These are phyloP conservation scores for Phyllostomus discolor DNA, from an alignment of 2,113 vertebrate species.

Conservation along the genomic window DNA sequence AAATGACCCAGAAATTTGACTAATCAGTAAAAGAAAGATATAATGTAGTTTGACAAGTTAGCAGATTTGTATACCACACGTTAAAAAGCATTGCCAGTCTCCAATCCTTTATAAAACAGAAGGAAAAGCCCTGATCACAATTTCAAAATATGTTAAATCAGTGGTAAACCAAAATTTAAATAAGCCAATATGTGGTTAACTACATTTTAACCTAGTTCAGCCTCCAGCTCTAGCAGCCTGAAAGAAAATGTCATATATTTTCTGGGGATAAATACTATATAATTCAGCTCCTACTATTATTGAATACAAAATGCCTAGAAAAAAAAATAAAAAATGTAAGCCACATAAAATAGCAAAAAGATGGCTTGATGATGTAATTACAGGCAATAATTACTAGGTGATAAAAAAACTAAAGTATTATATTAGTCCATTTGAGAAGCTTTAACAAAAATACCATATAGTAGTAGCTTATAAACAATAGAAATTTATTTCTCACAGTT, in stretches of 20 bases:
- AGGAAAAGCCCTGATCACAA: neutral
- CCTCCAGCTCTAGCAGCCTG: neutral
- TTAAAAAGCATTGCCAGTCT: neutral
- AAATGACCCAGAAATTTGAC: neutral
- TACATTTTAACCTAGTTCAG: neutral
- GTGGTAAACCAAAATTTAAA: neutral
- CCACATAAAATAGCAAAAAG: neutral
- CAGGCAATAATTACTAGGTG: neutral
- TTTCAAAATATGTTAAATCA: neutral
- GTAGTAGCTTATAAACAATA: too few relatives aligned
- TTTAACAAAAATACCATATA: neutral
- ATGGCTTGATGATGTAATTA: neutral
- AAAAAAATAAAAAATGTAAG: neutral
- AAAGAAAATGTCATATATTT: neutral
- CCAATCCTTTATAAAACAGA: neutral
- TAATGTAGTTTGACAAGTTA: neutral
- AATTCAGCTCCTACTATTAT: neutral
- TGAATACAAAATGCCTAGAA: neutral
- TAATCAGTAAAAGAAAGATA: neutral
- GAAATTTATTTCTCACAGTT: too few relatives aligned
- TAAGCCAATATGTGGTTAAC: neutral
- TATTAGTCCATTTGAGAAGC: neutral
- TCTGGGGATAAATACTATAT: neutral
- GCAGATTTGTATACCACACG: neutral
- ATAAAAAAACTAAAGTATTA: neutral